Conservation (phyloP, 2,797 vertebrate genomes). For the Scomberomorus guttatus region DNA sequence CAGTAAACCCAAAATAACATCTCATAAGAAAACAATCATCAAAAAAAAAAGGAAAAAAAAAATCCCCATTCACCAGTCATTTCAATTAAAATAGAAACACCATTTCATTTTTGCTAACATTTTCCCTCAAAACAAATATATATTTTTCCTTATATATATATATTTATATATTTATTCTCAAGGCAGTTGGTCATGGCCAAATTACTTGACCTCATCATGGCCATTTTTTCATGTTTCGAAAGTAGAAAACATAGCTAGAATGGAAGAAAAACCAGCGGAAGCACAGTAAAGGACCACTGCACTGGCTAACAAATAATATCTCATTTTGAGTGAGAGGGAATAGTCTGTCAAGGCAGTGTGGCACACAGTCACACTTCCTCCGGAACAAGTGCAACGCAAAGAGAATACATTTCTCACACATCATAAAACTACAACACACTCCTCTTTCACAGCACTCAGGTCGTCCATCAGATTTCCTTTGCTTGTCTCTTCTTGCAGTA, state of each 20-base stretch:
- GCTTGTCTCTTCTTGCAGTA: slow-evolving; percentile 69
- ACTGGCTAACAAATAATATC: slow-evolving; percentile 68
- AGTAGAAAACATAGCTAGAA: slow-evolving; percentile 80
- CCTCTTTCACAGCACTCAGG: slow-evolving; percentile 76
- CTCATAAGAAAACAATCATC: slow-evolving; percentile 82
- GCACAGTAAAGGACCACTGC: slow-evolving; percentile 68
- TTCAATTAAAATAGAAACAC: slow-evolving; percentile 88
- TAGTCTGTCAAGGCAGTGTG: slow-evolving; percentile 78
- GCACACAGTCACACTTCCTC: slow-evolving; percentile 76
- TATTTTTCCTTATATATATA: slow-evolving; percentile 79
- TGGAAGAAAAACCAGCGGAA: slow-evolving; percentile 67
- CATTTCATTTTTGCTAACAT: slow-evolving; percentile 80
- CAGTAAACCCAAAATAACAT: slow-evolving; percentile 82
- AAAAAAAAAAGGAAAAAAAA: slow-evolving; percentile 53
- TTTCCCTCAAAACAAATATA: slow-evolving; percentile 88
- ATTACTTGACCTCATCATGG: slow-evolving; percentile 83
- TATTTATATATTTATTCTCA: slow-evolving; percentile 85
- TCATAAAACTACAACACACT: slow-evolving; percentile 77
- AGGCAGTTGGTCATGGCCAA: slow-evolving; percentile 88
- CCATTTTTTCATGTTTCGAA: slow-evolving; percentile 79
- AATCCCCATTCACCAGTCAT: slow-evolving; percentile 86
- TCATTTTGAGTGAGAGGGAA: slow-evolving; percentile 72
- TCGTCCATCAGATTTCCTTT: slow-evolving; percentile 75
- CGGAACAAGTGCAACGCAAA: slow-evolving; percentile 83
- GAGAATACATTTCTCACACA: slow-evolving; percentile 74